These are phyloP conservation scores for Ectemnius cavifrons DNA, from an alignment of 2,888 invertebrate species.

Conservation along the genomic window DNA sequence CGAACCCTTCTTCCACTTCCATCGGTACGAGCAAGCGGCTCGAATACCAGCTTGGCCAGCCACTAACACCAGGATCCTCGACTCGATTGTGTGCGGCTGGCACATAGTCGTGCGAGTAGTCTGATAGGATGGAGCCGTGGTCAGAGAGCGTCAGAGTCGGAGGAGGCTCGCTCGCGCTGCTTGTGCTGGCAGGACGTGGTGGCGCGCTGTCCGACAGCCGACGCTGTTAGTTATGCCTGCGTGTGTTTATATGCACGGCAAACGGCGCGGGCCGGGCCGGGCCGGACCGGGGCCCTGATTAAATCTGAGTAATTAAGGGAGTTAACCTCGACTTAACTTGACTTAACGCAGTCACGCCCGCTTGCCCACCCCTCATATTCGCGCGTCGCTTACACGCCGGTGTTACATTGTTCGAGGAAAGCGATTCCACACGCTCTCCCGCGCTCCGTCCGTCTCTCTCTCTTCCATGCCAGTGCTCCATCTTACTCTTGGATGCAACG, in stretches of 20 bases:
- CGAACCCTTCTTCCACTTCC: conserved; percentile 52
- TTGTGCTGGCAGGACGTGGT: no score
- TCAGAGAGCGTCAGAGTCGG: conserved; percentile 26
- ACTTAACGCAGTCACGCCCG: conserved; percentile 78
- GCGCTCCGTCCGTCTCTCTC: neutral
- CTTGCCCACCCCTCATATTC: conserved; percentile 75
- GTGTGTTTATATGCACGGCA: conserved; percentile 51
- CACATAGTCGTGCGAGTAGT: neutral
- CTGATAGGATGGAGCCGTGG: neutral
- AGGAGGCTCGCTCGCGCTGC: neutral
- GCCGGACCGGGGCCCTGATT: conserved; percentile 70
- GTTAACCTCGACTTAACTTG: conserved; percentile 77
- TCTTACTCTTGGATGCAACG: conserved; percentile 2
- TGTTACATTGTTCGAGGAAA: conserved; percentile 65
- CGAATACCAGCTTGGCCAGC: conserved; percentile 22
- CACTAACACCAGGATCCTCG: neutral
- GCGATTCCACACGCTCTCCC: conserved; percentile 29
- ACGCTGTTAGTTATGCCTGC: conserved; percentile 65
- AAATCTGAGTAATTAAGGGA: conserved; percentile 78
- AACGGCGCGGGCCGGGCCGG: conserved; percentile 39
- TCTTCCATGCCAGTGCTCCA: neutral
- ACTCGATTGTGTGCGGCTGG: conserved; percentile 2
- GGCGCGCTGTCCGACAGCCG: no score
- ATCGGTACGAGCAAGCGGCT: conserved; percentile 46
- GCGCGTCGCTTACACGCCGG: conserved; percentile 61